Evolutionary conservation across 2,797 vertebrate species (phyloP), one percentile per base, ranked within the genome.

Genomic region (Scarus forsteni): DNA sequence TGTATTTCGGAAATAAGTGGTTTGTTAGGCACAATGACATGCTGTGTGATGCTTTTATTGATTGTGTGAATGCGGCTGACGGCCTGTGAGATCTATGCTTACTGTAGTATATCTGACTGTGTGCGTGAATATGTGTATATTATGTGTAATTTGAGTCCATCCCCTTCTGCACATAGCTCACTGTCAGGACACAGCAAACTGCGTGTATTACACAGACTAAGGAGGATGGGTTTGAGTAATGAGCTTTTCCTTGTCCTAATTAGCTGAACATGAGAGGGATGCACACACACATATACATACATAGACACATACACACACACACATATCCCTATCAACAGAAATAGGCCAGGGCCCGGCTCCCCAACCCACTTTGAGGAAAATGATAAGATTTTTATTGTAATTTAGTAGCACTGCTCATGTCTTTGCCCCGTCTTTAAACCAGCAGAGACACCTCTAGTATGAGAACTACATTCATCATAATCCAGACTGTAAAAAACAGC

Each of bases 221-320:
- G 94, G 94, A 95, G 95, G 95, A 92, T 94, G 92, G 95, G 93
- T 95, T 89, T 77, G 86, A 93, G 92, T 94, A 94, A 95, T 92
- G 92, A 93, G 93, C 92, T 94, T 93, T 89, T 92, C 86, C 89
- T 92, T 93, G 92, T 94, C 93, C 92, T 94, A 95, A 95, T 95
- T 94, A 92, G 90, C 90, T 81, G 86, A 81, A 79, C 89, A 92
- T 92, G 89, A 93, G 92, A 91, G 81, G 85, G 89, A 92, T 83
- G 70, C 82, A 81, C 78, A 83, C 79, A 80, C 73, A 78, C 66
- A 80, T 60, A 76, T 52, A 64, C 49, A 72, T 59, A 81, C 40
- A 70, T 16, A 74, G 40, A 80, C 11, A 49, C 7, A 73, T n/a
- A 75, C 46, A 64, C 64, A 75, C 45, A 79, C 60, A 81, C 85